phyloP scores from a whole-genome alignment of 2,113 vertebrate genomes.

The Pedetes capensis region DNA sequence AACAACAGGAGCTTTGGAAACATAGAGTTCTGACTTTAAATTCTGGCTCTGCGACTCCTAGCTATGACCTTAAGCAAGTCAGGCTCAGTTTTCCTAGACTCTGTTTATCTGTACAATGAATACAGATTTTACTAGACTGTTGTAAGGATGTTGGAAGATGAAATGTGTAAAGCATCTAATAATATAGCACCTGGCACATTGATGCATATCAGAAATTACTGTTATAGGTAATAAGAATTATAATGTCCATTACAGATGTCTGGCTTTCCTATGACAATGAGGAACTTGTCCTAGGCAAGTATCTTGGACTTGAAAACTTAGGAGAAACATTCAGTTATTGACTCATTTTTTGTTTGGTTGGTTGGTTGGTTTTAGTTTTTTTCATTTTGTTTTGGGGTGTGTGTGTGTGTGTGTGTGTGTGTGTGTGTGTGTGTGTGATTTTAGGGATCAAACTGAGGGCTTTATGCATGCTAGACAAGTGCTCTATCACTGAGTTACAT shows the following conservation, averaged over 20 bases:
- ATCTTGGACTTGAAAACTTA: not conserved
- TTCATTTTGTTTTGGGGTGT: too few species aligned
- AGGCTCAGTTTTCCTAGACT: not conserved
- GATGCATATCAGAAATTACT: not conserved
- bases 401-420: too few species aligned
- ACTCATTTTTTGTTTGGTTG: too few species aligned
- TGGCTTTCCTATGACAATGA: not conserved
- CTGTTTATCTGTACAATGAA: not conserved
- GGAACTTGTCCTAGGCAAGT: not conserved
- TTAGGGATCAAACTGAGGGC: too few species aligned
- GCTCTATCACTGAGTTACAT: too few species aligned
- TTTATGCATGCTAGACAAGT: too few species aligned
- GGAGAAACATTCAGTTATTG: conserved; percentile 4
- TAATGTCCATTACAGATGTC: not conserved
- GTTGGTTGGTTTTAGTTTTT: too few species aligned
- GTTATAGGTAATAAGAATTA: not conserved
- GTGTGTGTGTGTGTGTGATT: too few species aligned
- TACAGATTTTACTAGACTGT: not conserved
- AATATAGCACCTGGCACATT: not conserved
- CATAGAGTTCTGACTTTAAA: not conserved
- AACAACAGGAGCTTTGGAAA: not conserved
- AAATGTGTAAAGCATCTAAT: not conserved
- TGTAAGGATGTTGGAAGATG: not conserved
- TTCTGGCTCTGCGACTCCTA: not conserved
- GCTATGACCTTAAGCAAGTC: conserved; percentile 5